Percentiles rank a stretch among this genome's conserved stretches.
Conservation (phyloP, 2,113 vertebrate species). For the Polypterus bichir region DNA sequence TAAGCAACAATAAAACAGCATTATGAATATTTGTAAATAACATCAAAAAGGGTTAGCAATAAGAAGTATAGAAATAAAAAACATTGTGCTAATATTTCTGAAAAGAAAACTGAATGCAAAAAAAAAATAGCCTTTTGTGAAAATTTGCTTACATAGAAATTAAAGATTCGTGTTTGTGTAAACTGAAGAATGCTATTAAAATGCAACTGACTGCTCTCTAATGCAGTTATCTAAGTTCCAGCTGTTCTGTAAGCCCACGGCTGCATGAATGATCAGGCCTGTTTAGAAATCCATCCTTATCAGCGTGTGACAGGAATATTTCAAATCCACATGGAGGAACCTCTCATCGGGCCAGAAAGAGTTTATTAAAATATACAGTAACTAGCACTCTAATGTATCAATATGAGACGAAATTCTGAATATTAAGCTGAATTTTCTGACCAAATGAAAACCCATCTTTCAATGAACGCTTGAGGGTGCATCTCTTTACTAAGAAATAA, state of each 20-base stretch:
- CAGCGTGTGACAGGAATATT: slow-evolving; percentile 43
- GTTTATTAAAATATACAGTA: slow-evolving; percentile 40
- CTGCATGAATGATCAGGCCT: slow-evolving; percentile 2
- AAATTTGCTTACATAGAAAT: too few relatives aligned
- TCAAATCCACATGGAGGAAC: slow-evolving; percentile 36
- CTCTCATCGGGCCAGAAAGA: slow-evolving; percentile 34
- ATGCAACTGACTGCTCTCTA: slow-evolving; percentile 1
- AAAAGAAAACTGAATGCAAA: too few relatives aligned
- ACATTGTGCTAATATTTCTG: too few relatives aligned
- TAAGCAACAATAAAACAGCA: too few relatives aligned
- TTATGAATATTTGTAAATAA: too few relatives aligned
- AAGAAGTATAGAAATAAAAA: too few relatives aligned
- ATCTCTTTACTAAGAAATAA: slow-evolving; percentile 3
- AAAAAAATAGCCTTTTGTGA: too few relatives aligned
- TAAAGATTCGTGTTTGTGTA: too few relatives aligned
- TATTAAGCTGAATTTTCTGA: too few relatives aligned
- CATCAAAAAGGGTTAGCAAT: too few relatives aligned
- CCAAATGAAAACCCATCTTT: too few relatives aligned
- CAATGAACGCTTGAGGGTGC: slow-evolving; percentile 8
- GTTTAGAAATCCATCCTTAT: slow-evolving; percentile 39
- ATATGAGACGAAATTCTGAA: slow-evolving; percentile 29
- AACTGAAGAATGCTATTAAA: slow-evolving; percentile 2
- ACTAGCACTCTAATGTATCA: slow-evolving; percentile 28
- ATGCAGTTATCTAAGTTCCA: slow-evolving; percentile 1
- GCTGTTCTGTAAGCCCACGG: slow-evolving; percentile 1